Evolutionary conservation across 2,797 vertebrate genomes (phyloP).

Genomic region (Poecilia gillii): DNA sequence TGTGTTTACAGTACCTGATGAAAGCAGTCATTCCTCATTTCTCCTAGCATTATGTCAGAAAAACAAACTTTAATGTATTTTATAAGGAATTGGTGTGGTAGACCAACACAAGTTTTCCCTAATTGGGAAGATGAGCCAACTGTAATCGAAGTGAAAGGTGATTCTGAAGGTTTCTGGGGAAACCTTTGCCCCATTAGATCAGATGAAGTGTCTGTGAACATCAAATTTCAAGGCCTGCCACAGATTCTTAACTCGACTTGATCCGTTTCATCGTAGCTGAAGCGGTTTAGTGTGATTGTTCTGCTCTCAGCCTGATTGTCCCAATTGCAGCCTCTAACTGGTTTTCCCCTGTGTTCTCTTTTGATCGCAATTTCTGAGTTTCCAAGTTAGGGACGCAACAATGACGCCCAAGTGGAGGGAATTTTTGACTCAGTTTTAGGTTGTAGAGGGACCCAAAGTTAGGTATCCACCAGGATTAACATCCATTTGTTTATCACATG

Average conservation of each 20-base stretch:
- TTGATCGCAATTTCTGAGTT: neutral
- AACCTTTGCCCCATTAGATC: neutral
- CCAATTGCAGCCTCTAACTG: neutral
- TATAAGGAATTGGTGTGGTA: neutral
- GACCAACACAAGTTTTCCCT: neutral
- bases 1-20: neutral
- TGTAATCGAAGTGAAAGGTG: too few species aligned
- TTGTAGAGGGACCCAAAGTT: neutral
- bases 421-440: neutral
- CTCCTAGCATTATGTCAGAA: neutral
- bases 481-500: too few species aligned
- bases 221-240: neutral
- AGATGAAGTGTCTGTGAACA: neutral
- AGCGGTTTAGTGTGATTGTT: neutral
- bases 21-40: neutral
- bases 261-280: neutral
- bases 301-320: neutral
- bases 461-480: neutral
- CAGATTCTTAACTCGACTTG: neutral
- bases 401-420: neutral
- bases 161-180: neutral
- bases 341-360: neutral
- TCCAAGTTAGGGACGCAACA: neutral
- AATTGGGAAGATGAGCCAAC: neutral
- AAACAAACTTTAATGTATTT: neutral